Evolutionary conservation across 2,113 vertebrate species (phyloP).

Genomic region (Thinocorus orbignyianus): DNA sequence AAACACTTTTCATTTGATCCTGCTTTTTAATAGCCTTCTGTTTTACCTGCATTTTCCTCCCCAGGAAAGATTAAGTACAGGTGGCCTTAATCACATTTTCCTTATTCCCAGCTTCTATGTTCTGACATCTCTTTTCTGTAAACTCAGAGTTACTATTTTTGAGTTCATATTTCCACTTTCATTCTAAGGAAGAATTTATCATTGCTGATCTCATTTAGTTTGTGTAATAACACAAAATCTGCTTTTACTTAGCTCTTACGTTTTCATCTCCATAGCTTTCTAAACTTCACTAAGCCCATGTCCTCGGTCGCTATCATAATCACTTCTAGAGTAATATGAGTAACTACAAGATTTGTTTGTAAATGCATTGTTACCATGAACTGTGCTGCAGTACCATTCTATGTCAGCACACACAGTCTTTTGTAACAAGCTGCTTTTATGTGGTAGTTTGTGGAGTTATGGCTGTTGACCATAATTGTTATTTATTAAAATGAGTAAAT

Average conservation of each 20-base stretch:
- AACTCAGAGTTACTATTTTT: background rate
- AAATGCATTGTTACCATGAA: background rate
- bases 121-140: background rate
- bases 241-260: background rate
- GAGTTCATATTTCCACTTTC: background rate
- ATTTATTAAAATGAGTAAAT: background rate
- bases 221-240: background rate
- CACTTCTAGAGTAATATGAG: background rate
- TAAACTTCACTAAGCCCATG: background rate
- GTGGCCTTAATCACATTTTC: slow-evolving; percentile 20
- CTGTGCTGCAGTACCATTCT: rapidly evolving
- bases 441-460: background rate
- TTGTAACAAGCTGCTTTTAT: background rate
- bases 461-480: background rate
- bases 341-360: background rate
- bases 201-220: background rate
- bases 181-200: background rate
- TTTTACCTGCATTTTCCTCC: background rate
- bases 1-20: background rate
- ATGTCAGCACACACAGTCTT: rapidly evolving
- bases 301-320: background rate
- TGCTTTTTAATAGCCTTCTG: background rate
- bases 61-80: background rate
- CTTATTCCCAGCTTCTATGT: background rate
- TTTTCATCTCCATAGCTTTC: background rate